Evolutionary conservation across 2,113 vertebrate genomes (phyloP), one percentile per base, ranked within the genome.

Genomic region (Lagenorhynchus albirostris): DNA sequence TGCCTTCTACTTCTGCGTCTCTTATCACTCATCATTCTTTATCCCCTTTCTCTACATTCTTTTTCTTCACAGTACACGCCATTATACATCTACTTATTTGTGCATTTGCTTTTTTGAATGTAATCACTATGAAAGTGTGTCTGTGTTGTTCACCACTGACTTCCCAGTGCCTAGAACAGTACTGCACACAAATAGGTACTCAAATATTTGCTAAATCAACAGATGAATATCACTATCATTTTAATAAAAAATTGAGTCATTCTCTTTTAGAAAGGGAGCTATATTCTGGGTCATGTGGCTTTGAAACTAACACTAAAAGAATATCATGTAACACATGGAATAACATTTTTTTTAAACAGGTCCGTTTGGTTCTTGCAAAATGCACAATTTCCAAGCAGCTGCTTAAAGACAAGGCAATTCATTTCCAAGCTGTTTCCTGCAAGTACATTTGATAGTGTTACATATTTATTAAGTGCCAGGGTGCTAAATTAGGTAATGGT

Each of bases 301-400:
- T 96, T 95, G 88, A 98, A 96, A 95, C 25, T 55, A 89, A 96
- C 9, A 86, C 63, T 95, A 65, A 96, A 96, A 95, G n/a, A 95
- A 58, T 92, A 90, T 60, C 31, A 3, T 38, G 26, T 65, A 97
- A 91, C 83, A 74, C 87, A 88, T 73, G 62, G 63, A 85, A 68
- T 80, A 47, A 41, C 53, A 53, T 53, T 90, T 94, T 93, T 67
- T 63, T 96, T 95, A 95, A 93, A 92, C 63, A 58, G 90, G 88
- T 85, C 71, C 91, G 47, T 76, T 97, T 21, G 29, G n/a, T 70
- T 87, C 92, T 96, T 95, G 26, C 41, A 96, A 96, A 98, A 89
- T 81, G 50, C 60, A 44, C 74, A 76, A 33, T 81, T 95, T 70
- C 89, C 38, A 71, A 89, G 73, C 47, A 85, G 50, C 77, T 82